Percentiles rank a stretch among this genome's conserved stretches.
phyloP scores from a whole-genome alignment of 2,888 invertebrate genomes.

The Drosophila paucipuncta region DNA sequence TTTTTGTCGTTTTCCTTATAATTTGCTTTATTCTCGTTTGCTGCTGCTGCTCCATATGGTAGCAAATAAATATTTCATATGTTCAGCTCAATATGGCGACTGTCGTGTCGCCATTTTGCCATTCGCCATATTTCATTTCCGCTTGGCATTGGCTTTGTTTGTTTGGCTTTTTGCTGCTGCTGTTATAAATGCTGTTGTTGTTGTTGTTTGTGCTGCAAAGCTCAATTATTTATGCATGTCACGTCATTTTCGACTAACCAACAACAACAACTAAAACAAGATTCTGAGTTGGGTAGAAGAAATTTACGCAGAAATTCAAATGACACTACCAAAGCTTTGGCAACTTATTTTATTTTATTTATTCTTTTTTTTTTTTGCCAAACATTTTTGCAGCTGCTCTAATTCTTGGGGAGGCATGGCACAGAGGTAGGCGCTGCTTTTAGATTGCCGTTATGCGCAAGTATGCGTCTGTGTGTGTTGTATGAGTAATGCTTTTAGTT shows the following conservation, averaged over 20 bases:
- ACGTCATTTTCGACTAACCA: slow-evolving; percentile 74
- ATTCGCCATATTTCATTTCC: slow-evolving; percentile 79
- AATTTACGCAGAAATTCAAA: slow-evolving; percentile 69
- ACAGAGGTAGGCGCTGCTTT: slow-evolving; percentile 53
- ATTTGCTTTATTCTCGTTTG: slow-evolving; percentile 27
- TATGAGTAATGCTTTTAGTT: slow-evolving; percentile 44
- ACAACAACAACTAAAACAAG: slow-evolving; percentile 42
- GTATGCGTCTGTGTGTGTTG: slow-evolving; percentile 2
- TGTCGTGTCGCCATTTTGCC: slow-evolving; percentile 71
- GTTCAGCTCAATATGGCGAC: slow-evolving; percentile 53
- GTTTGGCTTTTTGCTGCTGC: slow-evolving; percentile 35
- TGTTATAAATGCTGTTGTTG: slow-evolving; percentile 12
- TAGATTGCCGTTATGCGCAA: slow-evolving; percentile 46
- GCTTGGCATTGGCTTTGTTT: slow-evolving; percentile 62
- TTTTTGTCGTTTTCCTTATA: slow-evolving; percentile 4
- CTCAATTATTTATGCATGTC: slow-evolving; percentile 82
- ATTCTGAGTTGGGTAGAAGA: slow-evolving; percentile 28
- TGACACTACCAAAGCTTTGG: slow-evolving; percentile 65
- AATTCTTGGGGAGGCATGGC: slow-evolving; percentile 28
- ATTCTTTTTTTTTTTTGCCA: background rate
- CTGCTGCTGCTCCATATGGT: slow-evolving; percentile 38
- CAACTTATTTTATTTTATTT: slow-evolving; percentile 30
- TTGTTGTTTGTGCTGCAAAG: slow-evolving; percentile 52
- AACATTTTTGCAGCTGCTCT: slow-evolving; percentile 42
- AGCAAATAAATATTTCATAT: slow-evolving; percentile 55